Evolutionary conservation across 2,888 invertebrate genomes (phyloP).

Genomic region (Pachliopta kotzebuea): DNA sequence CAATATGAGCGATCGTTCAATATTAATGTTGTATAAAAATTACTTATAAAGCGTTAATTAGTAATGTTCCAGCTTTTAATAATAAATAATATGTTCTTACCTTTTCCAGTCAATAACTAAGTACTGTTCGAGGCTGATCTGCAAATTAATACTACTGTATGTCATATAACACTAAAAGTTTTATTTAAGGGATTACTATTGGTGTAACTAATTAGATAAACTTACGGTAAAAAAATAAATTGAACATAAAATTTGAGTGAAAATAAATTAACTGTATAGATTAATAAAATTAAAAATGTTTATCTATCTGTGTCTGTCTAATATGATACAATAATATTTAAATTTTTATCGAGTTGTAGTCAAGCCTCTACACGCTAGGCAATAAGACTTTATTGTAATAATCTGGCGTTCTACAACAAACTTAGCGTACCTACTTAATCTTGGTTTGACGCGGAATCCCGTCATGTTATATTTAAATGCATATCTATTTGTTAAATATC

Average conservation of each 20-base stretch:
- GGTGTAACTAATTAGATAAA: slow-evolving; percentile 8
- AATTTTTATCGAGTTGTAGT: slow-evolving; percentile 27
- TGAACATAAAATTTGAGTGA: background rate
- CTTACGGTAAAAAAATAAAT: background rate
- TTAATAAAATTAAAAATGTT: slow-evolving; percentile 3
- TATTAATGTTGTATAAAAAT: slow-evolving; percentile 62
- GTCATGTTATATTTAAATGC: slow-evolving; percentile 25
- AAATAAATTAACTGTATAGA: background rate
- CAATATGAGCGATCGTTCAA: slow-evolving; percentile 59
- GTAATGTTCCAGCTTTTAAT: slow-evolving; percentile 27
- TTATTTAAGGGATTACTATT: background rate
- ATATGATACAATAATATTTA: slow-evolving; percentile 15
- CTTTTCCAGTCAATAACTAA: slow-evolving; percentile 48
- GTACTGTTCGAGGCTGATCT: background rate
- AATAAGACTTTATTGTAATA: slow-evolving; percentile 29
- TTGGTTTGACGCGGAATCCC: slow-evolving; percentile 21
- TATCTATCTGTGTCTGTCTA: slow-evolving; percentile 8
- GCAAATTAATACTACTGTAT: background rate
- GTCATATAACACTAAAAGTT: background rate
- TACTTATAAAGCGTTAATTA: slow-evolving; percentile 55
- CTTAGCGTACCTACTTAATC: slow-evolving; percentile 24
- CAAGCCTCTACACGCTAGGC: slow-evolving; percentile 31
- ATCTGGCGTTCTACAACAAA: slow-evolving; percentile 25
- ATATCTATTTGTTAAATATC: slow-evolving; percentile 26
- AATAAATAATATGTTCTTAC: slow-evolving; percentile 33